A percentile compares a stretch with the other conserved stretches of the same genome.
Conservation (phyloP, 2,888 invertebrate species). For the Hyalella azteca region DNA sequence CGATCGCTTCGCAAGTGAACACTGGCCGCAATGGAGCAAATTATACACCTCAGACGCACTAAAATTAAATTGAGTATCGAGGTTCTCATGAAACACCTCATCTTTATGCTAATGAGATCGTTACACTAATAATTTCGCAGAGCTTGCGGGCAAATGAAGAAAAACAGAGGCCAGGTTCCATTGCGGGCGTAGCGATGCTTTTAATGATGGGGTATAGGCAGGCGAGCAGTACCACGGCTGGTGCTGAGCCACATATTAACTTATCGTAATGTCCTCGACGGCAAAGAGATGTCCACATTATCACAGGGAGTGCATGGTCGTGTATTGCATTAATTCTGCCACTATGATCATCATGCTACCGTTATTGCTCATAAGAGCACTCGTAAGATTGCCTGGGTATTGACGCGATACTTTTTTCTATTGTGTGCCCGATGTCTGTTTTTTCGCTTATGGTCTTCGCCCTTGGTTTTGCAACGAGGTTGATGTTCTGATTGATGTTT, state of each 20-base stretch:
- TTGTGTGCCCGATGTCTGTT: background rate
- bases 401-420: too few species aligned
- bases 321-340: background rate
- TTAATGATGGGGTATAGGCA: background rate
- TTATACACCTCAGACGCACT: conserved; percentile 17
- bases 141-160: conserved; percentile 1
- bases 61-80: conserved; percentile 34
- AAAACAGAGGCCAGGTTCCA: conserved; percentile 4
- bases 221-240: conserved; percentile 2
- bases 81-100: conserved; percentile 20
- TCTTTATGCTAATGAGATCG: conserved; percentile 28
- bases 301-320: background rate
- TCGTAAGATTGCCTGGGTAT: background rate
- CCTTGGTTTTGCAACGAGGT: too few species aligned
- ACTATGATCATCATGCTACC: background rate
- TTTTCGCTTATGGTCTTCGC: too few species aligned
- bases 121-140: conserved; percentile 16
- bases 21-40: conserved; percentile 33
- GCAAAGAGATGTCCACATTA: conserved; percentile 5
- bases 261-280: conserved; percentile 18
- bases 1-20: conserved; percentile 30
- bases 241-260: background rate
- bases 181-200: conserved; percentile 18
- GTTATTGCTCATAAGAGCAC: background rate
- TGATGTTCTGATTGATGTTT: too few species aligned